Percentiles rank a stretch among this genome's conserved stretches.
Conservation (phyloP, 1,140 invertebrate genomes). For the Caerostris darwini region DNA sequence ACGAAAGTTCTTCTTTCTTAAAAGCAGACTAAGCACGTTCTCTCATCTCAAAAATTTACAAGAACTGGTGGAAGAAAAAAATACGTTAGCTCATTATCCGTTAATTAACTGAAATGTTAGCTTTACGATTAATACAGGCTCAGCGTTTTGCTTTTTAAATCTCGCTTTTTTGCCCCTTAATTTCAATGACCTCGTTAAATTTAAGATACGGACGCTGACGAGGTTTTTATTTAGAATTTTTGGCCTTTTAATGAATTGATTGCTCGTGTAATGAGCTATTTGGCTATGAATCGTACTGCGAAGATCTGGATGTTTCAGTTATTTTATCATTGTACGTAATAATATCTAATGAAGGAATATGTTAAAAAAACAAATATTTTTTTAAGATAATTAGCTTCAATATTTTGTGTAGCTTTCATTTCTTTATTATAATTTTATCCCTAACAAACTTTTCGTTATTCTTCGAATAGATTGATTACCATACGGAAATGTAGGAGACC, state of each 20-base stretch:
- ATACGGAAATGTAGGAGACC: too few species aligned
- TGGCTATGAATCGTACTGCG: background rate
- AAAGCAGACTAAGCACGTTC: background rate
- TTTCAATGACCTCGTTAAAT: constrained; percentile 7
- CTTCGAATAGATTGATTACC: too few species aligned
- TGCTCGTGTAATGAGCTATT: background rate
- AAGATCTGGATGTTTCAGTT: too few species aligned
- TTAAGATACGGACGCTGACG: background rate
- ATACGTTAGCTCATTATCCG: background rate
- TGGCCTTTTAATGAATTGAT: background rate
- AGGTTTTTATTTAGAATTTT: constrained; percentile 25
- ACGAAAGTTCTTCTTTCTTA: background rate
- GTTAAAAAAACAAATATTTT: too few species aligned
- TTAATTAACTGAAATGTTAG: constrained; percentile 20
- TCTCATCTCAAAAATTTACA: background rate
- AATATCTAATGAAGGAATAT: too few species aligned
- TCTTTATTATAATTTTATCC: too few species aligned
- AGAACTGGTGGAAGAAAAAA: background rate
- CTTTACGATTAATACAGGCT: constrained; percentile 1
- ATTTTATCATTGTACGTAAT: too few species aligned
- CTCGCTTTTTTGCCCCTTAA: background rate
- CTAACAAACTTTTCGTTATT: too few species aligned
- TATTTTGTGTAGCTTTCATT: too few species aligned
- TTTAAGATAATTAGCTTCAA: too few species aligned
- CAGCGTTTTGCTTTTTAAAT: background rate